Evolutionary conservation across 1,140 invertebrate species (phyloP).

Genomic region (Sminthurinus signatus): DNA sequence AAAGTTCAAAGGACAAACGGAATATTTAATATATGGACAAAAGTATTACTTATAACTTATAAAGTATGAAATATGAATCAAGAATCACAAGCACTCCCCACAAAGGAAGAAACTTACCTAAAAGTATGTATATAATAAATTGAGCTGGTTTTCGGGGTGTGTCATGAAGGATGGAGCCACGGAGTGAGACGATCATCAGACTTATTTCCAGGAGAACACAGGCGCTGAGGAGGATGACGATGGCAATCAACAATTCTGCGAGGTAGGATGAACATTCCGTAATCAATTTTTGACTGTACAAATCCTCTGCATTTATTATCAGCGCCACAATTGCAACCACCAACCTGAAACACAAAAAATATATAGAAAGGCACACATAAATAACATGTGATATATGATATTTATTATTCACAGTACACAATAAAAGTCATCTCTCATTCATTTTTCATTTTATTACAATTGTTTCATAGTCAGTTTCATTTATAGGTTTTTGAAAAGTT

Average conservation of each 20-base stretch:
- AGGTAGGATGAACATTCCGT: conserved; percentile 57
- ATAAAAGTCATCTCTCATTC: no score
- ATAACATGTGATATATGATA: no score
- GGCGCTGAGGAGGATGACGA: conserved; percentile 60
- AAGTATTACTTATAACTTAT: no score
- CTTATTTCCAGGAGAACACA: conserved; percentile 64
- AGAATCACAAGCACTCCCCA: no score
- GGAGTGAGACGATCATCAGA: conserved; percentile 67
- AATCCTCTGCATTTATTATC: conserved; percentile 48
- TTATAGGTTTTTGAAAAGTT: no score
- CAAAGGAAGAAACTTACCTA: conserved; percentile 57
- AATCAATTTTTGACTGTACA: conserved; percentile 42
- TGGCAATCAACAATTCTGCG: conserved; percentile 65
- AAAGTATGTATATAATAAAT: conserved; percentile 71
- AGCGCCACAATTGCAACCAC: conserved; percentile 46
- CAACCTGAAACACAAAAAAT: conserved; percentile 29
- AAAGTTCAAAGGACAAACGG: no score
- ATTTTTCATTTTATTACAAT: no score
- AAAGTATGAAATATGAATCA: no score
- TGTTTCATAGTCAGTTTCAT: no score
- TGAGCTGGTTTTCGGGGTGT: conserved; percentile 66
- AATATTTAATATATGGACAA: no score
- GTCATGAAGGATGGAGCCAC: conserved; percentile 74
- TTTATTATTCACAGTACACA: no score
- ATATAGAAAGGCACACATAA: no score